Percentiles rank a stretch among this genome's conserved stretches.
Evolutionary conservation across 2,113 vertebrate species (phyloP).

Genomic region (Oreotrochilus melanogaster): DNA sequence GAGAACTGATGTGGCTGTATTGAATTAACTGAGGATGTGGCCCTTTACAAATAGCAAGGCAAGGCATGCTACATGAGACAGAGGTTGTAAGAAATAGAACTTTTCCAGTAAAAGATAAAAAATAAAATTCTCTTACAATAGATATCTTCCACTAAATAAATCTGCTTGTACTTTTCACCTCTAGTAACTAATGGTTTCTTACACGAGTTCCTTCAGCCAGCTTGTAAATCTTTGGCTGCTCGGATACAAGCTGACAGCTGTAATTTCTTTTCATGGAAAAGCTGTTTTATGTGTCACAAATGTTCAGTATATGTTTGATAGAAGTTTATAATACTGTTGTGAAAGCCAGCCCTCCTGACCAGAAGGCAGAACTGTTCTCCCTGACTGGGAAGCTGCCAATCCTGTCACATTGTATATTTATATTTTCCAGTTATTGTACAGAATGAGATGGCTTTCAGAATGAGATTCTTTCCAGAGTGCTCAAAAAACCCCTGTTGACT

Average conservation of each 20-base stretch:
- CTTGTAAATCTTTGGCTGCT: conserved; percentile 82
- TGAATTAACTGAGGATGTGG: neutral
- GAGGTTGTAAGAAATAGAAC: conserved; percentile 26
- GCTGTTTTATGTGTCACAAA: conserved; percentile 87
- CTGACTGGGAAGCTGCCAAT: conserved; percentile 77
- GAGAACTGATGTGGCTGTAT: neutral
- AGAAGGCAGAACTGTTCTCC: conserved; percentile 73
- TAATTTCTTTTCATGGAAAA: conserved; percentile 84
- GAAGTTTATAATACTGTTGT: conserved; percentile 80
- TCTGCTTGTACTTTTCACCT: conserved; percentile 77
- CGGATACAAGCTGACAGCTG: conserved; percentile 82
- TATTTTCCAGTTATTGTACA: conserved; percentile 65
- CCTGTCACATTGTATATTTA: conserved; percentile 80
- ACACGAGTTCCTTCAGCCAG: conserved; percentile 73
- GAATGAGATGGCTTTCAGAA: conserved; percentile 44
- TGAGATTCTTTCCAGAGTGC: conserved; percentile 30
- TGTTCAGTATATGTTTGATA: conserved; percentile 82
- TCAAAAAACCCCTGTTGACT: neutral
- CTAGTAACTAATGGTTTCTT: conserved; percentile 68
- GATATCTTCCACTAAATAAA: conserved; percentile 70
- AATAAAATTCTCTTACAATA: conserved; percentile 13
- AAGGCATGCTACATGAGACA: neutral
- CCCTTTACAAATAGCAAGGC: neutral
- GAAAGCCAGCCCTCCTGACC: conserved; percentile 77
- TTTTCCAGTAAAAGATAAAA: conserved; percentile 6